phyloP scores from a whole-genome alignment of 1,140 invertebrate genomes.

The Cotesia glomerata region DNA sequence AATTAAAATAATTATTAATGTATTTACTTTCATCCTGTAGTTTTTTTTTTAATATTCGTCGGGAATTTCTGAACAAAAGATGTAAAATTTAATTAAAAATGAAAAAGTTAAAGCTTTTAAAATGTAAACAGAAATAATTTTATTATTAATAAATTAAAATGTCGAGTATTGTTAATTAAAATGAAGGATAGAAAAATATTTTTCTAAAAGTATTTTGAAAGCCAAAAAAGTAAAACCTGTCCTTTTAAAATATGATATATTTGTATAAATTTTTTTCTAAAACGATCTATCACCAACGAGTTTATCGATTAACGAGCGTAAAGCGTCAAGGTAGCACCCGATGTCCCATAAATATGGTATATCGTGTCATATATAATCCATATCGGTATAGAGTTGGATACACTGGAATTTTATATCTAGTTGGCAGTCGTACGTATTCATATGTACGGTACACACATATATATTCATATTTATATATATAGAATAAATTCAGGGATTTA shows the following conservation, averaged over 20 bases:
- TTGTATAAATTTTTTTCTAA: constrained; percentile 6
- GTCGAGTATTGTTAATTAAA: too few species aligned
- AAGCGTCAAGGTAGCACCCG: constrained; percentile 39
- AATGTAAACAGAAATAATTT: too few species aligned
- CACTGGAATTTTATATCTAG: constrained; percentile 57
- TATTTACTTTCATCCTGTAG: too few species aligned
- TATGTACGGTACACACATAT: neutral
- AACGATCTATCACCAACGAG: constrained; percentile 23
- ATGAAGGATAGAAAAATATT: too few species aligned
- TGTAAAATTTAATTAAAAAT: too few species aligned
- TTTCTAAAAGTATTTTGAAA: too few species aligned
- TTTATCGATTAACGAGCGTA: constrained; percentile 56
- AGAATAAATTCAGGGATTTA: constrained; percentile 29
- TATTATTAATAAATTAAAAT: too few species aligned
- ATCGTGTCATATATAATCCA: constrained; percentile 39
- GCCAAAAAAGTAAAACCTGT: neutral
- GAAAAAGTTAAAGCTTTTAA: too few species aligned
- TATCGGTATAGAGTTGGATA: constrained; percentile 40
- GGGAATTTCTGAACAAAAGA: too few species aligned
- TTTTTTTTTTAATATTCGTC: too few species aligned
- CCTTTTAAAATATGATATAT: constrained; percentile 22
- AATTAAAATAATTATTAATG: too few species aligned
- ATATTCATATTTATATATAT: neutral
- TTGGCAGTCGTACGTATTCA: constrained; percentile 20
- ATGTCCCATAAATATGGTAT: constrained; percentile 53